Conservation (phyloP, 2,888 invertebrate genomes). For the Carpatolechia fugitivella region DNA sequence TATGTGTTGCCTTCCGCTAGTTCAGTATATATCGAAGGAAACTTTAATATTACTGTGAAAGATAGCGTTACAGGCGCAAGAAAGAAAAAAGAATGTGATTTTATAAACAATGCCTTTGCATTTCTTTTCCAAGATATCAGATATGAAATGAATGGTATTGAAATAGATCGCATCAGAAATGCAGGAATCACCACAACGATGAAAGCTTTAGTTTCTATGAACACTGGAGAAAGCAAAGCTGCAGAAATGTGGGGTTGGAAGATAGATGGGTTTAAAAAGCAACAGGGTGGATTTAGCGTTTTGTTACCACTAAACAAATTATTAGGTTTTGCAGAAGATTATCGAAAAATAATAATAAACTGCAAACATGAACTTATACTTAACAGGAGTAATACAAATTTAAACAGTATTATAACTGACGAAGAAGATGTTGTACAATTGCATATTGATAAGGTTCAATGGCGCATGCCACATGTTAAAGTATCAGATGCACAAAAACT, state of each 20-base stretch:
- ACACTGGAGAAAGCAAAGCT: background rate
- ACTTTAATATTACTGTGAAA: background rate
- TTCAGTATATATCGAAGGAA: too few species aligned
- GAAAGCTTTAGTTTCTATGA: conserved; percentile 25
- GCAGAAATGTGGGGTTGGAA: background rate
- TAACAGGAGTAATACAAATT: conserved; percentile 33
- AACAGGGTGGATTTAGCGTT: conserved; percentile 21
- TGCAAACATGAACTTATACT: conserved; percentile 48
- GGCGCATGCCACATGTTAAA: background rate
- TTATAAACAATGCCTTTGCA: conserved; percentile 10
- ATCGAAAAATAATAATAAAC: conserved; percentile 45
- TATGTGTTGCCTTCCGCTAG: conserved; percentile 26
- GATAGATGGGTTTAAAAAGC: background rate
- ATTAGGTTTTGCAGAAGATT: conserved; percentile 33
- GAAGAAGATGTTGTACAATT: conserved; percentile 18
- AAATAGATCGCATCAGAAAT: conserved; percentile 21
- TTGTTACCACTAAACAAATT: conserved; percentile 1
- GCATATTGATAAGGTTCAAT: conserved; percentile 22
- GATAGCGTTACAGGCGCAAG: background rate
- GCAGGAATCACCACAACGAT: conserved; percentile 22
- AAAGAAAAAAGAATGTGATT: conserved; percentile 1
- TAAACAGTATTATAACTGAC: conserved; percentile 29
- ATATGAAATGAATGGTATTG: conserved; percentile 20
- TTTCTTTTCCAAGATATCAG: conserved; percentile 14
- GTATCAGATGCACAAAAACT: background rate